Base-by-base conservation (phyloP, 2,888 invertebrate genomes). In the Salpingus planirostris region DNA sequence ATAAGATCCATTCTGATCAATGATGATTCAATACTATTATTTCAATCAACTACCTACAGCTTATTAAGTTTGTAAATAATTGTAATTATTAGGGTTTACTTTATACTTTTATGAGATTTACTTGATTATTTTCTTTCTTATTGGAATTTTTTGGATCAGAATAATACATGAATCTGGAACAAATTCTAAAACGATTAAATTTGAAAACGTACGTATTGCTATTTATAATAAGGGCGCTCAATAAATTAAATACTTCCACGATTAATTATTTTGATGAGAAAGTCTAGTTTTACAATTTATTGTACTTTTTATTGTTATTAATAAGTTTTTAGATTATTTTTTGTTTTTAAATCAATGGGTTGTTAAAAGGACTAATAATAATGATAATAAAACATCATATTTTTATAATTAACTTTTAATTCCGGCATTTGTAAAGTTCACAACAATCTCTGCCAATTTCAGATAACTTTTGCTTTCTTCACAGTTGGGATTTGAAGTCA, bases 401-500 rank as follows among this genome's bases (percentile, higher is more conserved):
- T 33, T 40, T 40, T 37, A 13, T 32, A 39, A 29, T 13, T 28
- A 25, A 15, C 15, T 23, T 31, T 15, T 15, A 21, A 11, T 5
- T 27, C 6, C n/a, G 6, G 13, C 5, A 26, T 10, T 15, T 27
- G 5, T 13, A 32, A 46, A 39, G 47, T 56, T 58, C 3, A 46
- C 25, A 2, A 49, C 38, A 28, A 62, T 41, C 30, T 41, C 32
- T 6, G 57, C 57, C 28, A 61, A 38, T 31, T 33, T 48, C 38
- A 43, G 48, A 41, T 54, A 62, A 14, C 36, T 28, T 3, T 25
- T 28, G 21, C 50, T 40, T 25, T 51, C 42, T 12, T 26, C 25
- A 43, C 46, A 43, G 26, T 76, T 68, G 0, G 82, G 79, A 7
- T 76, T 59, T 1, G 76, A 69, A 27, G 87, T 65, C 31, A 85